Evolutionary conservation across 2,797 vertebrate species (phyloP), one percentile per base, ranked within the genome.

Genomic region (Neomorphus geoffroyi): DNA sequence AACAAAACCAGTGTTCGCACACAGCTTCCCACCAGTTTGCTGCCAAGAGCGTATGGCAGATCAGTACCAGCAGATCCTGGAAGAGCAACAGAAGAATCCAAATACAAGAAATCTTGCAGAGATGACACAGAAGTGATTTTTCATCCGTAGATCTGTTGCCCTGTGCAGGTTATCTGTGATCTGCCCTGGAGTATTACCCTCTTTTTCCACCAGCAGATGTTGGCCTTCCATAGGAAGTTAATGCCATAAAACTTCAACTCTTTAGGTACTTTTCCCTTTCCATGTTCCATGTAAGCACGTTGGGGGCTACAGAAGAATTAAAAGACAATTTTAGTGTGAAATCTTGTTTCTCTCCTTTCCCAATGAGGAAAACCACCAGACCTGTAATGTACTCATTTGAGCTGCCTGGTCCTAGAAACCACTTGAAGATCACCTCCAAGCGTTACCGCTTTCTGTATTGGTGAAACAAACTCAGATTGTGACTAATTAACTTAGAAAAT

Each of bases 81-180:
- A 72, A 65, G 12, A 46, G 33, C 60, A 58, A 32, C 11, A n/a
- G 18, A 73, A 69, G 30, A 41, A 18, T 33, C n/a, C 28, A 26
- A 74, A 74, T 9, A 24, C 0, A 3, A 64, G 22, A 39, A 45
- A 5, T 28, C 58, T 46, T 35, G 14, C 39, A 58, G 39, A 65
- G 10, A 32, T 54, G 28, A 74, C 33, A 17, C 57, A 54, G 35
- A 64, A 73, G 27, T 16, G 7, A 23, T 17, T 69, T 74, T 64
- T 51, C 23, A 13, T 8, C 41, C 37, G 37, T 12, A 27, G 11
- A 18, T 27, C 22, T 27, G 18, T 51, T 39, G 18, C 37, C 50
- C 18, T 11, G 0, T 1, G 2, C 2, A 12, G 46, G 17, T 1
- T 3, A 54, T 48, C 15, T 46, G 64, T 62, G 19, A 28, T 37